Percentiles rank a stretch among this genome's conserved stretches.
These are phyloP conservation scores for Stichodactyla mertensii DNA, from an alignment of 64 coral and sea anemone species.

Conservation along the genomic window DNA sequence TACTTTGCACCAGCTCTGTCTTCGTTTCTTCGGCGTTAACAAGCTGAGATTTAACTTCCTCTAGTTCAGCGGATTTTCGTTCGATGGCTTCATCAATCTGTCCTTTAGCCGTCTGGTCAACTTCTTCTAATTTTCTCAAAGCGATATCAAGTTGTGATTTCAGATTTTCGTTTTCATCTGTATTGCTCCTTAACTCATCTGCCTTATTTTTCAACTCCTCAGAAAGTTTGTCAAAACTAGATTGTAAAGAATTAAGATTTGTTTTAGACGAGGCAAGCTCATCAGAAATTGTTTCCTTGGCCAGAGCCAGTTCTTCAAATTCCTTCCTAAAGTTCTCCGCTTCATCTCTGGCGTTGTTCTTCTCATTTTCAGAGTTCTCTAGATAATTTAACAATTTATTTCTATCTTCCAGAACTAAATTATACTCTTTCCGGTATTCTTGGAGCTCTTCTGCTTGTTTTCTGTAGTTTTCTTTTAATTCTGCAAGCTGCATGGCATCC, in stretches of 20 bases:
- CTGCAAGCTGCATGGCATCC: neutral
- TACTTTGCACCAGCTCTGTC: neutral
- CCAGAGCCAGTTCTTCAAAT: slow-evolving; percentile 24
- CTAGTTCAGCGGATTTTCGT: neutral
- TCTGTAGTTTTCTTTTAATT: slow-evolving; percentile 10
- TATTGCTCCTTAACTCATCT: neutral
- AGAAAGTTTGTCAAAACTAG: neutral
- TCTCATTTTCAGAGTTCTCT: neutral
- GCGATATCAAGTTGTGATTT: neutral
- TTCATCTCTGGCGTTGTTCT: slow-evolving; percentile 20
- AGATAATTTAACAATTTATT: neutral
- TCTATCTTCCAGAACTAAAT: neutral
- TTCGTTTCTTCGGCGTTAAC: slow-evolving; percentile 9
- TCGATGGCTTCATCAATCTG: neutral
- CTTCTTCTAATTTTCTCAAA: neutral
- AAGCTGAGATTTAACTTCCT: slow-evolving; percentile 38
- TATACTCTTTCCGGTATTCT: neutral
- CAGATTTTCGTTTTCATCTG: neutral
- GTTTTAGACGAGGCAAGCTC: neutral
- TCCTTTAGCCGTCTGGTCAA: neutral
- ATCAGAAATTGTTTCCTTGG: slow-evolving; percentile 24
- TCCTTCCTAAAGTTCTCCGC: slow-evolving; percentile 21
- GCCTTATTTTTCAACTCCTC: neutral
- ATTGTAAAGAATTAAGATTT: neutral
- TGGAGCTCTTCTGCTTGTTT: slow-evolving; percentile 17